These are phyloP conservation scores for Ammodytes dubius DNA, from an alignment of 2,113 vertebrate genomes.

Conservation along the genomic window DNA sequence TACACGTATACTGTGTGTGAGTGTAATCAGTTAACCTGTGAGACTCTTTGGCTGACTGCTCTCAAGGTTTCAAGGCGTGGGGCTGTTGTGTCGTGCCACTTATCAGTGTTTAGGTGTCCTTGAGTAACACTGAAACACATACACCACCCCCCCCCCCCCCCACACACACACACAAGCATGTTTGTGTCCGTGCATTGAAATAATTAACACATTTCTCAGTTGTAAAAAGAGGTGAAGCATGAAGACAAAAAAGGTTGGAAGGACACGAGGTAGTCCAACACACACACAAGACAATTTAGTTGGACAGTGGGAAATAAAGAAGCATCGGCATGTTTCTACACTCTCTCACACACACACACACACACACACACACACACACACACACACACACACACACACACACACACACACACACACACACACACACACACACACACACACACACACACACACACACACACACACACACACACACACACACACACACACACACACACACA, in stretches of 20 bases:
- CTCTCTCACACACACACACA: slow-evolving; percentile 20
- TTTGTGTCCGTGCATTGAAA: background rate
- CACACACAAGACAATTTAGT: slow-evolving; percentile 13
- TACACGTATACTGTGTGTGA: background rate
- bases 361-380: slow-evolving; percentile 6
- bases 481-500: slow-evolving; percentile 21
- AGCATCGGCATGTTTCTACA: background rate
- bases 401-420: background rate
- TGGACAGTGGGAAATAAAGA: slow-evolving; percentile 11
- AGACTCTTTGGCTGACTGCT: slow-evolving; percentile 47
- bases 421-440: slow-evolving; percentile 17
- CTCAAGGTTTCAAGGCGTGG: slow-evolving; percentile 61
- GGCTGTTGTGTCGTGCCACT: slow-evolving; percentile 65
- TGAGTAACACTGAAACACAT: slow-evolving; percentile 47
- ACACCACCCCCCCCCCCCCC: slow-evolving; percentile 1
- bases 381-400: slow-evolving; percentile 19
- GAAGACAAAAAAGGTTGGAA: background rate
- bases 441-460: background rate
- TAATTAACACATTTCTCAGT: slow-evolving; percentile 10
- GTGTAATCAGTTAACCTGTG: slow-evolving; percentile 21
- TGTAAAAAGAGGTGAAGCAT: slow-evolving; percentile 15
- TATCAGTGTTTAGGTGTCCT: slow-evolving; percentile 69
- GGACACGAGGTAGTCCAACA: background rate
- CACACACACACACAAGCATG: slow-evolving; percentile 10
- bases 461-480: slow-evolving; percentile 14